Evolutionary conservation across 2,113 vertebrate species (phyloP).

Genomic region (Cnemophilus loriae): DNA sequence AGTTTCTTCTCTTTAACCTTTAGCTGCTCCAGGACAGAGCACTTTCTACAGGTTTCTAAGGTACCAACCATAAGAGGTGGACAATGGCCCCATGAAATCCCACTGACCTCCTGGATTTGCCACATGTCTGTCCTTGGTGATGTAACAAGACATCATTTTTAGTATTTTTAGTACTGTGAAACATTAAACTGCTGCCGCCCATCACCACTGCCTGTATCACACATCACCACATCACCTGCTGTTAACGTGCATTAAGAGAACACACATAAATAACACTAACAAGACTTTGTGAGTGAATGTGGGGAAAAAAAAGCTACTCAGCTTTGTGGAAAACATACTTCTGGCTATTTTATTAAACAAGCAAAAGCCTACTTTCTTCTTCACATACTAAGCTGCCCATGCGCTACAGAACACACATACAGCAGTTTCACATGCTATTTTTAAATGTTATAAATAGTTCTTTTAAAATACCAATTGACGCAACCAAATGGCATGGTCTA

Average conservation of each 20-base stretch:
- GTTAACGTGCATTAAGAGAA: not conserved
- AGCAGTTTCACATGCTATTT: not conserved
- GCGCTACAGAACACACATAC: not conserved
- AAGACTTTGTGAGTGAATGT: not conserved
- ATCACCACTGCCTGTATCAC: not conserved
- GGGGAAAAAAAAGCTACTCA: not conserved
- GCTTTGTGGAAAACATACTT: not conserved
- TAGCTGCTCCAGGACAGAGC: not conserved
- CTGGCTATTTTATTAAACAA: not conserved
- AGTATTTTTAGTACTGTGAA: not conserved
- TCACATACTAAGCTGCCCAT: not conserved
- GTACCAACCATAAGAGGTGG: not conserved
- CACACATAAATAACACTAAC: not conserved
- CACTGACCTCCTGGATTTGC: not conserved
- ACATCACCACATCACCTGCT: too few relatives aligned
- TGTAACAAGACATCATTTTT: not conserved
- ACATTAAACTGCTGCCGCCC: not conserved
- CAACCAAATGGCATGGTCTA: not conserved
- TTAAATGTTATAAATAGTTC: not conserved
- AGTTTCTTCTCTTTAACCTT: not conserved
- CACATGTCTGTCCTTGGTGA: not conserved
- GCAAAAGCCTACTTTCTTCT: not conserved
- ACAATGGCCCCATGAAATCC: not conserved
- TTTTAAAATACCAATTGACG: not conserved
- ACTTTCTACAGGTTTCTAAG: not conserved